Conservation (phyloP, 2,888 invertebrate genomes). For the Ferrisia virgata region DNA sequence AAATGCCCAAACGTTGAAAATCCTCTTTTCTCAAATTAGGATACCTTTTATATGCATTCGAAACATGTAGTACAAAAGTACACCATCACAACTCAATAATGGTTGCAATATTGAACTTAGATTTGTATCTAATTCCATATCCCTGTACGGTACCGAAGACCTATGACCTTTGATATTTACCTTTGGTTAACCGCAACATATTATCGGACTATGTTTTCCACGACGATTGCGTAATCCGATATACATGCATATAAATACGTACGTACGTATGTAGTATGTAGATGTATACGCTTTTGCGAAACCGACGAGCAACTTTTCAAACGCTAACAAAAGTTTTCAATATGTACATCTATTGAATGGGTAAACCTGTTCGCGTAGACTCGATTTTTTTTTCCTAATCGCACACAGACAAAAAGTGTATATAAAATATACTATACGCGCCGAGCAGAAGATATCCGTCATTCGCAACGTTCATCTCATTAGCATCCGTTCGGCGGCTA, state of each 20-base stretch:
- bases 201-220: background rate
- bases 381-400: background rate
- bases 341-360: background rate
- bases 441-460: conserved; percentile 19
- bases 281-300: conserved; percentile 39
- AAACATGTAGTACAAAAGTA: too few species aligned
- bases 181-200: conserved; percentile 1
- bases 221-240: conserved; percentile 22
- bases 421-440: conserved; percentile 13
- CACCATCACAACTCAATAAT: too few species aligned
- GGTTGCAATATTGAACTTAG: too few species aligned
- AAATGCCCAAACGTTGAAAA: too few species aligned
- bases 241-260: too few species aligned
- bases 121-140: background rate
- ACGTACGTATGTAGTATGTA: too few species aligned
- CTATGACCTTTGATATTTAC: background rate
- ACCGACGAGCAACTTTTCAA: conserved; percentile 35
- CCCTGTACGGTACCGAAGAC: background rate
- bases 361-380: conserved; percentile 34
- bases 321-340: background rate
- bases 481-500: conserved; percentile 27
- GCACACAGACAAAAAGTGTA: conserved; percentile 15
- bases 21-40: too few species aligned
- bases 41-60: background rate
- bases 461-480: conserved; percentile 27